Percentiles rank a stretch among this genome's conserved stretches.
These are phyloP conservation scores for Drosophila jambulina DNA, from an alignment of 1,140 invertebrate species.

Conservation along the genomic window DNA sequence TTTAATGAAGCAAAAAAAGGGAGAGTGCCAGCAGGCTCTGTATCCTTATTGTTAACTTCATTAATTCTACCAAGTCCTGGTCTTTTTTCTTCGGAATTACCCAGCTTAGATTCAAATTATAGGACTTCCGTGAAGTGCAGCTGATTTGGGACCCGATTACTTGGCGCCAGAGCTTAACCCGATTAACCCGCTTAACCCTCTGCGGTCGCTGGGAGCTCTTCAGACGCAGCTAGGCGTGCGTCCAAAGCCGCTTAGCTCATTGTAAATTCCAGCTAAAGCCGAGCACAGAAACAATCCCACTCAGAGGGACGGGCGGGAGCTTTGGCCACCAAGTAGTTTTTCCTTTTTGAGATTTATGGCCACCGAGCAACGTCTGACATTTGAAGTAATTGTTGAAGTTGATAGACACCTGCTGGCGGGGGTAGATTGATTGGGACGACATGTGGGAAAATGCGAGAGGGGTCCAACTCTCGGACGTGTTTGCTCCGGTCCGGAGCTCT, in stretches of 20 bases:
- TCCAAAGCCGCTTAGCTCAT: conserved; percentile 72
- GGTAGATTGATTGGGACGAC: conserved; percentile 31
- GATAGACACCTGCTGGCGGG: conserved; percentile 56
- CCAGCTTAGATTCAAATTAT: not conserved
- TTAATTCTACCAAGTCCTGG: not conserved
- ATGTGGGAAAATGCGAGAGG: conserved; percentile 37
- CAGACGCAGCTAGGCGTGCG: conserved; percentile 28
- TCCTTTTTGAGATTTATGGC: conserved; percentile 69
- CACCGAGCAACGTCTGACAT: conserved; percentile 41
- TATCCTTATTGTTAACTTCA: not conserved
- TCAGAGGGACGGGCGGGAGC: not conserved
- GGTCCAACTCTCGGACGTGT: conserved; percentile 6
- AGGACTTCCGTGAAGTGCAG: not conserved
- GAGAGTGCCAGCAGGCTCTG: not conserved
- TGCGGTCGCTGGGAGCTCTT: conserved; percentile 22
- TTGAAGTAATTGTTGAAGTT: conserved; percentile 70
- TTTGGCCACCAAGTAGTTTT: conserved; percentile 57
- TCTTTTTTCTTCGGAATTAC: not conserved
- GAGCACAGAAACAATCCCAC: conserved; percentile 61
- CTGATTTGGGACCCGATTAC: conserved; percentile 3
- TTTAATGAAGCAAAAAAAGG: conserved; percentile 56
- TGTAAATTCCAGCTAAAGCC: conserved; percentile 69
- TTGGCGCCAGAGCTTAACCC: conserved; percentile 17
- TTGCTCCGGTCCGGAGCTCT: not conserved
- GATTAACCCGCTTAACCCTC: conserved; percentile 36